Evolutionary conservation across 2,113 vertebrate species (phyloP), one percentile per base, ranked within the genome.

Genomic region (Euleptes europaea): DNA sequence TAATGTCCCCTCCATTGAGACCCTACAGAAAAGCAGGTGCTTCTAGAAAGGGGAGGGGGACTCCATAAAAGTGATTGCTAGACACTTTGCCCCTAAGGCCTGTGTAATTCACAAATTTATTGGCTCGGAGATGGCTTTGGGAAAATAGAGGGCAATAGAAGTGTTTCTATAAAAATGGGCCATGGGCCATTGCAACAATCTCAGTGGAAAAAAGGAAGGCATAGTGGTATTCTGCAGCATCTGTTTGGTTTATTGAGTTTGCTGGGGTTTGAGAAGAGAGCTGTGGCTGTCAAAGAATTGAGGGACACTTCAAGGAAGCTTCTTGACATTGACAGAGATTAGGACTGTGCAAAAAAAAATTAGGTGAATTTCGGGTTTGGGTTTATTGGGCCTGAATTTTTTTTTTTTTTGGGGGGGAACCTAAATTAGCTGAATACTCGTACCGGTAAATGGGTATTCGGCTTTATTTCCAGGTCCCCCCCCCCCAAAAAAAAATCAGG

Each of bases 11-110:
- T 19, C 60, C 19, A 10, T 67, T 28, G 57, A 78, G 87, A 81
- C 23, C 0, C 23, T 72, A 65, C 65, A 82, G 86, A 84, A 69
- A 3, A 63, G 42, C 81, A 21, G 31, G 40, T 0, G 0, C n/a
- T 73, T 82, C 38, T 11, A 60, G 21, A 54, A 89, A 85, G 84
- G 21, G 1, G 10, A 3, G 49, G 40, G 78, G 78, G 14, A 80
- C 86, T 84, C 84, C 51, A 87, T 88, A 83, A 90, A 91, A 86
- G 1, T 75, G 23, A 44, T 80, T 80, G 89, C 57, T 44, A 78
- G 35, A 51, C 54, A 85, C 4, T 63, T 88, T 54, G 77, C 35
- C 69, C 51, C 8, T 19, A 42, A 74, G 26, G n/a, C 47, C 0
- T 2, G 11, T 73, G 38, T 82, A 0, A 66, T 86, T 88, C 49